A percentile compares a stretch with the other conserved stretches of the same genome.
Conservation (phyloP, 2,113 vertebrate genomes). For the Corapipo altera region DNA sequence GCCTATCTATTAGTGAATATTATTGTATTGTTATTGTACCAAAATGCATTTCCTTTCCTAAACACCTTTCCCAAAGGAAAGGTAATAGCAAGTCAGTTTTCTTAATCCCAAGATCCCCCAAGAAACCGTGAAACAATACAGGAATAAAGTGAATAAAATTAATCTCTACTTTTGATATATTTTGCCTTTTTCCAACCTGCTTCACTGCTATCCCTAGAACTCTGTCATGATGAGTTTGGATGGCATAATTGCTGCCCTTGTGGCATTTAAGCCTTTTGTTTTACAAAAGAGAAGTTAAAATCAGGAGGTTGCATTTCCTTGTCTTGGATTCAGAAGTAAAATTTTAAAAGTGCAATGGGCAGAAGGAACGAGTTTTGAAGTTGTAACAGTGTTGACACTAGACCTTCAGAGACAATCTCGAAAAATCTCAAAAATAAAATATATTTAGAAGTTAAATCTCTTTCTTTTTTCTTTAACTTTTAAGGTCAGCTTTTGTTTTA, state of each 20-base stretch:
- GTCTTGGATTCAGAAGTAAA: conserved; percentile 35
- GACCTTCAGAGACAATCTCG: conserved; percentile 35
- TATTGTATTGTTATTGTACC: not conserved
- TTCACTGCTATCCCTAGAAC: not conserved
- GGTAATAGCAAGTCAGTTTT: not conserved
- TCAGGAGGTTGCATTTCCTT: not conserved
- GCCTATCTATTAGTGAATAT: not conserved
- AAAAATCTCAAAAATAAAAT: conserved; percentile 24
- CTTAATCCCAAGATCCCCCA: not conserved
- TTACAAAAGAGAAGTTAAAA: conserved; percentile 24
- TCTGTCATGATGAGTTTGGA: not conserved
- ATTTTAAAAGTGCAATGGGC: conserved; percentile 8
- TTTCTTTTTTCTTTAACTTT: not conserved
- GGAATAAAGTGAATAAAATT: not conserved
- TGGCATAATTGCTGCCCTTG: conserved; percentile 7
- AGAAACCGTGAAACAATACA: not conserved
- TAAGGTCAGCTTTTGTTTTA: not conserved
- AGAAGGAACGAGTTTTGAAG: conserved; percentile 32
- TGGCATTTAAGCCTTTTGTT: conserved; percentile 28
- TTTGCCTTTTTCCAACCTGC: not conserved
- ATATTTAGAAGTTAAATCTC: conserved; percentile 20
- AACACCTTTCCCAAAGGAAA: not conserved
- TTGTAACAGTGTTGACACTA: not conserved
- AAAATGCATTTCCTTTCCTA: not conserved
- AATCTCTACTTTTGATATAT: not conserved